Base-by-base conservation (phyloP, 2,113 vertebrate species). In the Hemiprocne comata region DNA sequence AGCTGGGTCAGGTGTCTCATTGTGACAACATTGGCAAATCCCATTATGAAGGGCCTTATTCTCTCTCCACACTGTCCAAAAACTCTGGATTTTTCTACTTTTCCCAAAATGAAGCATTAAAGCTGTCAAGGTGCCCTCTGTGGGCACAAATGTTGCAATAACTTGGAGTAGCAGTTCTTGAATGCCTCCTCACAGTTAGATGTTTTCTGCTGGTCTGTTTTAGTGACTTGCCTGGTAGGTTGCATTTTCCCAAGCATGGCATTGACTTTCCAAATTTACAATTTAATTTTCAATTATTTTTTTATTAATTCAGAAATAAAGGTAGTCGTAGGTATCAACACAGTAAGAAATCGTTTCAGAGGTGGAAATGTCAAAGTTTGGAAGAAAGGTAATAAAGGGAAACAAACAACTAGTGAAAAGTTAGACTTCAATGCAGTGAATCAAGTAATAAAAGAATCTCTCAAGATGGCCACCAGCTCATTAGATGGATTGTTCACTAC, bases 401-500 rank as follows among this genome's bases (percentile, higher is more conserved):
- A 84, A 55, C 14, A 94, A 94, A 44, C 19, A 81, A 5, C 2
- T 77, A 83, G 29, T 80, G 67, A 82, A 83, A 93, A 91, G 72
- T 58, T 28, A 67, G n/a, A 34, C 42, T 57, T 88, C 33, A 72
- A 29, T 62, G 86, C n/a, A 33, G 31, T 44, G 91, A 86, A 78
- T 71, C n/a, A 71, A 78, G 53, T 36, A 75, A 83, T 67, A 71
- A 78, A 89, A 89, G 48, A 77, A 53, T 48, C 21, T 70, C 61
- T 86, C 50, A 93, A 44, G 65, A 92, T 61, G 65, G 34, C 14
- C 40, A 89, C 65, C 29, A 77, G 44, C 25, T 92, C 69, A 86
- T 87, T 89, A 95, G 64, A 90, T 29, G 65, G 40, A 89, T 61
- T 62, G 62, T 73, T 93, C 92, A 78, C 58, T 80, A 86, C 91